phyloP scores from a whole-genome alignment of 2,113 vertebrate species.

The Alexandromys fortis region DNA sequence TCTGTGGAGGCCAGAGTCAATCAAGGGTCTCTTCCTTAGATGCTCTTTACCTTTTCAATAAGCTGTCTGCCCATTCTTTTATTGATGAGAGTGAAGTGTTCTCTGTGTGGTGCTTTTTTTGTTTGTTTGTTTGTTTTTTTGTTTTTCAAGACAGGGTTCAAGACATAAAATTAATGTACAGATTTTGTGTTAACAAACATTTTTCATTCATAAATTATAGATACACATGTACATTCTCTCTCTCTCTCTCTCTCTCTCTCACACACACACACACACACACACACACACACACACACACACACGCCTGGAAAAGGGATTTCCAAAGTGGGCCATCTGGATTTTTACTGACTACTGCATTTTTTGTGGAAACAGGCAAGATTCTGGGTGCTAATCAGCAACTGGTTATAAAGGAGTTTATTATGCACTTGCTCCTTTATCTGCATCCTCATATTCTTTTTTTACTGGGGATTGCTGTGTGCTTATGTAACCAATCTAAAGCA shows the following conservation, averaged over 20 bases:
- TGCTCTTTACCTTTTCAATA: background rate
- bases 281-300: background rate
- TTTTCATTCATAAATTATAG: background rate
- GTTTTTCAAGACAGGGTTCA: no score
- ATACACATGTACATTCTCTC: background rate
- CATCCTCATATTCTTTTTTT: background rate
- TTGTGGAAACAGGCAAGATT: background rate
- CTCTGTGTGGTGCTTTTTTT: no score
- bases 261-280: background rate
- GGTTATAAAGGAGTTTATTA: background rate
- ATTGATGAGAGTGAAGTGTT: background rate
- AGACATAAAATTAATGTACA: background rate
- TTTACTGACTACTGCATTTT: background rate
- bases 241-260: no score
- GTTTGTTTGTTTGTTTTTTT: no score
- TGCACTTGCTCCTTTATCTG: background rate
- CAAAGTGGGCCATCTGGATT: background rate
- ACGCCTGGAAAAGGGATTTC: background rate
- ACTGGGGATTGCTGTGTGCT: background rate
- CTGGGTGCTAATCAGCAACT: slow-evolving; percentile 30
- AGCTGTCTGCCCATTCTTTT: background rate
- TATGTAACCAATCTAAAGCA: background rate
- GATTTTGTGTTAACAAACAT: background rate
- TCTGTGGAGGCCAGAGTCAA: background rate
- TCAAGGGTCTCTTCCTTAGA: background rate